phyloP scores from a whole-genome alignment of 2,888 invertebrate genomes.

The Drosophila anomalata region DNA sequence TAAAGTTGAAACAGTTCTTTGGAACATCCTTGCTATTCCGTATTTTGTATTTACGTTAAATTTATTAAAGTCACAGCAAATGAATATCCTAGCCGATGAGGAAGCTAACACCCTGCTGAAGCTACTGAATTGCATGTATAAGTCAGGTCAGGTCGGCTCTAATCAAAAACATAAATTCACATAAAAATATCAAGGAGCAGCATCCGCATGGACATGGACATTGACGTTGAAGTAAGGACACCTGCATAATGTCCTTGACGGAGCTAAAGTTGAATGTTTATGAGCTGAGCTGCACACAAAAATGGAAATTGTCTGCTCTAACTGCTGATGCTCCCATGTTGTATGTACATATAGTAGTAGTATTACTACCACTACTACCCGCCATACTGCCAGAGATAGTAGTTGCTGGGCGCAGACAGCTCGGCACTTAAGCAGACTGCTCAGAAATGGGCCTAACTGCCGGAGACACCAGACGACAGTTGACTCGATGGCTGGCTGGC shows the following conservation, averaged over 20 bases:
- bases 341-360: constrained; percentile 27
- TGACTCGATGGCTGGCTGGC: constrained; percentile 49
- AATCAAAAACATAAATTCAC: constrained; percentile 79
- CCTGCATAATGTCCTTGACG: constrained; percentile 70
- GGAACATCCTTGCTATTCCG: constrained; percentile 12
- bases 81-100: constrained; percentile 25
- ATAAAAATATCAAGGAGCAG: constrained; percentile 63
- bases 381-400: constrained; percentile 4
- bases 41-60: constrained; percentile 40
- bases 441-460: constrained; percentile 70
- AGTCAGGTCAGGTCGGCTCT: constrained; percentile 67
- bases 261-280: constrained; percentile 76
- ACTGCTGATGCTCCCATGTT: constrained; percentile 36
- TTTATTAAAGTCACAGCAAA: constrained; percentile 62
- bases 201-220: constrained; percentile 28
- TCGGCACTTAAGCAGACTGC: constrained; percentile 69
- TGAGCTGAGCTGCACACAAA: constrained; percentile 74
- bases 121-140: constrained; percentile 66
- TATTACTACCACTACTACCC: not conserved
- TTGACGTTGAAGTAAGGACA: constrained; percentile 50
- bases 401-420: constrained; percentile 50
- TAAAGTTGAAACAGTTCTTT: not conserved
- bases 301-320: constrained; percentile 73
- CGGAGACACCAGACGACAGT: constrained; percentile 53
- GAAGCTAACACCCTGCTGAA: constrained; percentile 44